Conservation (phyloP, 2,113 vertebrate species). For the Microtus pennsylvanicus region DNA sequence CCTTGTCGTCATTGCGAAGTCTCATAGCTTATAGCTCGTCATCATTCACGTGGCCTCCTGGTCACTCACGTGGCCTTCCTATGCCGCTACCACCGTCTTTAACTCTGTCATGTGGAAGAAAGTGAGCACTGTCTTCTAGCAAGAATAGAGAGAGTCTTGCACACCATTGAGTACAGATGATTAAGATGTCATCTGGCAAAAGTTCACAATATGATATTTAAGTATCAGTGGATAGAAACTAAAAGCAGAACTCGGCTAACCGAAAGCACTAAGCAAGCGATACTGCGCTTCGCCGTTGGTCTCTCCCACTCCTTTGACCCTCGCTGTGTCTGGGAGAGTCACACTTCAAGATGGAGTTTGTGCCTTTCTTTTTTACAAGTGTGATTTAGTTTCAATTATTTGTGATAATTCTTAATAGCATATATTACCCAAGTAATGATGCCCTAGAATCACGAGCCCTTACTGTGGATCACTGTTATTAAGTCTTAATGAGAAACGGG, state of each 20-base stretch:
- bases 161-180: background rate
- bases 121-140: background rate
- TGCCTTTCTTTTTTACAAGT: slow-evolving; percentile 68
- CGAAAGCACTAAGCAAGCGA: background rate
- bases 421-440: slow-evolving; percentile 72
- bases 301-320: background rate
- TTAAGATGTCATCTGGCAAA: slow-evolving; percentile 2
- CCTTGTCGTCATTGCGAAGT: too few relatives aligned
- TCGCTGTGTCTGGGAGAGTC: background rate
- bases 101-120: slow-evolving; percentile 1
- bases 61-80: background rate
- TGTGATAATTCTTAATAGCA: slow-evolving; percentile 72
- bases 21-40: background rate
- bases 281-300: background rate
- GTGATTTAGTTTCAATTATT: slow-evolving; percentile 75
- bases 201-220: slow-evolving; percentile 15
- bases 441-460: slow-evolving; percentile 58
- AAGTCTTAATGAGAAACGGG: slow-evolving; percentile 68
- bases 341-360: background rate
- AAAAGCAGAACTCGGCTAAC: slow-evolving; percentile 7
- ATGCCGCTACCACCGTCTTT: background rate
- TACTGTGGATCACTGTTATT: slow-evolving; percentile 67
- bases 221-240: background rate
- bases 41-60: too few relatives aligned
- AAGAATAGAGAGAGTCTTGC: background rate